A percentile compares a stretch with the other conserved stretches of the same genome.
Conservation (phyloP, 2,888 invertebrate species). For the Hirtodrosophila confusa region DNA sequence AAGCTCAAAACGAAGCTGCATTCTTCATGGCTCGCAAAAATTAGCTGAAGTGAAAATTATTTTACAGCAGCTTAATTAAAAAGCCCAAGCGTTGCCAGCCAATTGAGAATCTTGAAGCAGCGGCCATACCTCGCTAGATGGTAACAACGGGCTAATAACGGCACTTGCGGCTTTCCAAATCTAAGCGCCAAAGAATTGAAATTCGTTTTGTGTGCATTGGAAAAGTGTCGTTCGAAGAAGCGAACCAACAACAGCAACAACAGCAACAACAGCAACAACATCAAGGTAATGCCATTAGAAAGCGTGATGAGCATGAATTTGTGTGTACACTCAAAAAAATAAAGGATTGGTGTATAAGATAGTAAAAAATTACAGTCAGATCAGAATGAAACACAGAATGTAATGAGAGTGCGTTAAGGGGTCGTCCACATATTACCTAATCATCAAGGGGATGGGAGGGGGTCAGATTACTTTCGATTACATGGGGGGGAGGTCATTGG, state of each 20-base stretch:
- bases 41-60: slow-evolving; percentile 72
- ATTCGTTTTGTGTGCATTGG: slow-evolving; percentile 57
- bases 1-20: slow-evolving; percentile 23
- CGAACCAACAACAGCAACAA: slow-evolving; percentile 34
- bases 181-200: slow-evolving; percentile 58
- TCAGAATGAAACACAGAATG: too few relatives aligned
- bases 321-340: neutral
- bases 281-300: slow-evolving; percentile 64
- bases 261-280: slow-evolving; percentile 24
- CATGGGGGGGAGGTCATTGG: too few relatives aligned
- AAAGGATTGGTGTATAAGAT: too few relatives aligned
- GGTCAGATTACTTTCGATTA: too few relatives aligned
- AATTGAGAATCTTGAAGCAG: slow-evolving; percentile 44
- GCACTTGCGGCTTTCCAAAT: slow-evolving; percentile 51
- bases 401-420: too few relatives aligned
- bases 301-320: slow-evolving; percentile 62
- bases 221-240: slow-evolving; percentile 68
- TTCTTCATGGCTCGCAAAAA: slow-evolving; percentile 51
- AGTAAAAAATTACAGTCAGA: too few relatives aligned
- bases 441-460: too few relatives aligned
- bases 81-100: slow-evolving; percentile 15
- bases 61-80: slow-evolving; percentile 68
- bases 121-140: neutral
- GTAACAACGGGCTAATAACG: slow-evolving; percentile 57
- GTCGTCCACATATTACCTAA: too few relatives aligned